Evolutionary conservation across 2,113 vertebrate species (phyloP).

Genomic region (Xiphorhynchus elegans): DNA sequence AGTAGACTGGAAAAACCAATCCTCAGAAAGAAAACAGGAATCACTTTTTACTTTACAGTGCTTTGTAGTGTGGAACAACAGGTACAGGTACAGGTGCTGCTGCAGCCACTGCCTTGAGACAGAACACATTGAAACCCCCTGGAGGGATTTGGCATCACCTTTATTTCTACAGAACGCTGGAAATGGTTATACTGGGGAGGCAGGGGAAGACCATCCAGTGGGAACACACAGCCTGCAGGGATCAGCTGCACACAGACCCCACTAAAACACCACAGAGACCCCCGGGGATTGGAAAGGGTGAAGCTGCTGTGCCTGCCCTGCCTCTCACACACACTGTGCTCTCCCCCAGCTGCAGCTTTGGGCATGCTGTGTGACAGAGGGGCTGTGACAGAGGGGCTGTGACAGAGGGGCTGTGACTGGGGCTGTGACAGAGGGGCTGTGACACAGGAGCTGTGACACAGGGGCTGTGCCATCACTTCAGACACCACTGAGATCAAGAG

Average conservation of each 20-base stretch:
- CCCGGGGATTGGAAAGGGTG: accelerated
- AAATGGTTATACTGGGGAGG: neutral
- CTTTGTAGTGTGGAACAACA: accelerated
- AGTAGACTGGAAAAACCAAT: neutral
- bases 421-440: too few species aligned
- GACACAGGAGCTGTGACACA: too few species aligned
- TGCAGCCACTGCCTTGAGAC: neutral
- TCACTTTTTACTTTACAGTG: neutral
- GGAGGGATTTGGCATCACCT: neutral
- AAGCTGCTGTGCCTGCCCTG: neutral
- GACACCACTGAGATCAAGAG: neutral
- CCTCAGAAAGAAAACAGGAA: neutral
- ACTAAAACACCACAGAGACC: neutral
- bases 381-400: too few species aligned
- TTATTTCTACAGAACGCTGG: neutral
- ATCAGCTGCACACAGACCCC: neutral
- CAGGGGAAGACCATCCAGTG: neutral
- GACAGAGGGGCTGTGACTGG: too few species aligned
- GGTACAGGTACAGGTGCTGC: neutral
- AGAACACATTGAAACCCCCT: neutral
- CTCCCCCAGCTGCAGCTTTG: neutral
- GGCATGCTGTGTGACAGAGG: neutral
- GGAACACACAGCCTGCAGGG: neutral
- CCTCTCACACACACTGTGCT: neutral
- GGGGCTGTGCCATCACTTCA: neutral